Base-by-base conservation (phyloP, 2,888 invertebrate genomes). In the Lacanobia wlatinum region DNA sequence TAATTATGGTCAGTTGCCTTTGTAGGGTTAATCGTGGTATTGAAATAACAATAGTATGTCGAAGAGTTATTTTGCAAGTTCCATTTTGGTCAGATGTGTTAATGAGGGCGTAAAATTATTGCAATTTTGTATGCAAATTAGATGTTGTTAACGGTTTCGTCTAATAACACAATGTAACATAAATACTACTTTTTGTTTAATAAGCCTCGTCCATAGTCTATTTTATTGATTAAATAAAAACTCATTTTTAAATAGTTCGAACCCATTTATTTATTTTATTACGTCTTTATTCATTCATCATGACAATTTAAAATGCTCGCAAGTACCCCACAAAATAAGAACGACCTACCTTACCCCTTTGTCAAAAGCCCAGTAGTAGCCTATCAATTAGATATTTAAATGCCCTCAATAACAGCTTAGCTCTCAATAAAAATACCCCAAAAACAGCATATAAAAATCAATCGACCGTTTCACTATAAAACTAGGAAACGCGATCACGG, bases 391-490 rank as follows among this genome's bases (percentile, higher is more conserved):
- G 12, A 69, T 73, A 84, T 68, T 70, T 70, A 64, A 78, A 72
- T 76, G 12, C 55, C 55, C 76, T 77, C 76, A 77, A 86, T 84
- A 80, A 81, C 73, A 61, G 76, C 69, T 86, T 78, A 78, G 23
- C 63, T 75, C 68, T 73, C 74, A 79, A 87, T 82, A 83, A 82
- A 85, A 84, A 63, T 68, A 46, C 73, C 67, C 78, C 73, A 85
- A 87, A n/a, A 86, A 86, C 78, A 73, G 73, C 76, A 80, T 70
- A 76, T 89, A 87, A 90, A 90, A 92, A 86, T 91, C 89, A 92
- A 93, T 94, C 88, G 89, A 88, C 86, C 93, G 83, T 90, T 80
- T 73, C 80, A 1, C 83, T 75, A 85, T 84, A 82, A 84, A 84
- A 84, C 80, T 83, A 84, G 88, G 81, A 89, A 88, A 78, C 60